These are phyloP conservation scores for Notolepis coatsorum DNA, from an alignment of 2,797 vertebrate species.

Conservation along the genomic window DNA sequence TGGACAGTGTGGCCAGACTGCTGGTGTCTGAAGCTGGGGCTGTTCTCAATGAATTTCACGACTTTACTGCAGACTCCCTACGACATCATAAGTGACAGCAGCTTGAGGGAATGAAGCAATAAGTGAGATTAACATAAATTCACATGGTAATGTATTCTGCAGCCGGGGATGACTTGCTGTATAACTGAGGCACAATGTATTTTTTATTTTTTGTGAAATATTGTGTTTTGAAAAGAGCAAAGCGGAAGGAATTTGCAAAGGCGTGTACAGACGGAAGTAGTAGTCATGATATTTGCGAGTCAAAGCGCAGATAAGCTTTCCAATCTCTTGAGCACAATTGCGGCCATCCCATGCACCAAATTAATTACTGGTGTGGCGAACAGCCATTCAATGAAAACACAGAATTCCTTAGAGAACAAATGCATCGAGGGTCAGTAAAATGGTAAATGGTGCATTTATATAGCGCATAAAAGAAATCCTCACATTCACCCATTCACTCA, in stretches of 20 bases:
- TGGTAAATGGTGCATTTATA: no score
- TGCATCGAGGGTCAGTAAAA: constrained; percentile 29
- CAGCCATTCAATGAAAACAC: constrained; percentile 18
- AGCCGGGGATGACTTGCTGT: constrained; percentile 56
- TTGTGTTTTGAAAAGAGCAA: constrained; percentile 49
- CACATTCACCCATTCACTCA: background rate
- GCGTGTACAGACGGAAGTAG: constrained; percentile 46
- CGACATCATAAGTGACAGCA: constrained; percentile 57
- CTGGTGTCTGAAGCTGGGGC: background rate
- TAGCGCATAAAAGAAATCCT: no score
- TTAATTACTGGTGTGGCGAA: constrained; percentile 32
- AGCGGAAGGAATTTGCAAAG: constrained; percentile 36
- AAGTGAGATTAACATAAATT: constrained; percentile 74
- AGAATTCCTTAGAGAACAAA: constrained; percentile 18
- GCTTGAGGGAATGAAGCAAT: constrained; percentile 70
- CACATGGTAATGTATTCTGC: constrained; percentile 76
- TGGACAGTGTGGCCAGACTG: background rate
- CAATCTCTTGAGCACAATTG: constrained; percentile 51
- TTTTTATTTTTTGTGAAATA: constrained; percentile 58
- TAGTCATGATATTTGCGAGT: constrained; percentile 59
- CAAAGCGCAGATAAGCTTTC: constrained; percentile 61
- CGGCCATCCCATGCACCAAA: constrained; percentile 20
- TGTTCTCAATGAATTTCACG: constrained; percentile 11
- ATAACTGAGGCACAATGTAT: constrained; percentile 51
- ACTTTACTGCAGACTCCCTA: constrained; percentile 42